phyloP scores from a whole-genome alignment of 2,113 vertebrate genomes.

The Atrichornis clamosus region DNA sequence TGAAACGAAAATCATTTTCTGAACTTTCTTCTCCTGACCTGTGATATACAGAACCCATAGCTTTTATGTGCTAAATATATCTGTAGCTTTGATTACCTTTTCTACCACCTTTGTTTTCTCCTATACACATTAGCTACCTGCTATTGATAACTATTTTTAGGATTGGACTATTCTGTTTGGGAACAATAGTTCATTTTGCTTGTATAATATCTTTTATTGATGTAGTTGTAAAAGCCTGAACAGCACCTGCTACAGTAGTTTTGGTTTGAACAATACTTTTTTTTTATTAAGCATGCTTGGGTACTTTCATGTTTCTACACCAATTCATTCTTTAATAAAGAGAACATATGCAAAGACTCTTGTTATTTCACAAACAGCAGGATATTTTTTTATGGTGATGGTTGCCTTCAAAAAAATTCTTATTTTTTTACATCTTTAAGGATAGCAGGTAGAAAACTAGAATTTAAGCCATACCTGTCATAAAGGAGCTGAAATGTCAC shows the following conservation, averaged over 20 bases:
- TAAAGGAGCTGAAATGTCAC: constrained; percentile 1
- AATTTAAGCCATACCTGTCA: background rate
- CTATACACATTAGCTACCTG: background rate
- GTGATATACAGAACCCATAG: background rate
- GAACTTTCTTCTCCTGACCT: background rate
- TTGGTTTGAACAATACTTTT: background rate
- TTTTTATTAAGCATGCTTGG: background rate
- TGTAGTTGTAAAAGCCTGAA: background rate
- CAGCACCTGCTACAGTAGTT: background rate
- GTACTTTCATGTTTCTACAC: background rate
- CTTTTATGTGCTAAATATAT: background rate
- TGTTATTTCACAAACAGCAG: background rate
- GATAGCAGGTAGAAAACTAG: background rate
- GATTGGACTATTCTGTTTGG: background rate
- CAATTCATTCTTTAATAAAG: background rate
- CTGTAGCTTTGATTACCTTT: background rate
- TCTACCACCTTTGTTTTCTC: background rate
- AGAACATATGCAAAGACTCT: background rate
- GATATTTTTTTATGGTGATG: background rate
- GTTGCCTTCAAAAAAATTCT: background rate
- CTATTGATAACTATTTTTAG: background rate
- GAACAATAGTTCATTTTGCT: background rate
- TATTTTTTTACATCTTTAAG: background rate
- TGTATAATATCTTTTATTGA: background rate
- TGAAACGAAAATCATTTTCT: background rate